Evolutionary conservation across 2,797 vertebrate genomes (phyloP), one percentile per base, ranked within the genome.

Genomic region (Taeniopygia guttata): DNA sequence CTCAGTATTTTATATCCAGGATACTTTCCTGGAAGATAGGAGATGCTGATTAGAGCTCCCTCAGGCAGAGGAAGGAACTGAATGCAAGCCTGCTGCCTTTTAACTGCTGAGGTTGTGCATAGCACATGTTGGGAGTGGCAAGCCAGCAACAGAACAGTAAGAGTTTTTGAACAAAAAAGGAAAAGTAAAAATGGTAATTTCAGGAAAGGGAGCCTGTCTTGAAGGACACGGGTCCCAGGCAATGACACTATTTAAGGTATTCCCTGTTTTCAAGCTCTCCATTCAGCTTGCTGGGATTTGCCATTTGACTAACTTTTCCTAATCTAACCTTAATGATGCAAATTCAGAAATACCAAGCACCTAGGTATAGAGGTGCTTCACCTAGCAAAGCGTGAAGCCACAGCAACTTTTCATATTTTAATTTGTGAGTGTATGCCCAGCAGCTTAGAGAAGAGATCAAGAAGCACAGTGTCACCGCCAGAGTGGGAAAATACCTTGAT

Each of bases 61-160:
- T 87, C 74, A 89, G 95, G 96, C 94, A 95, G 70, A 92, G 77
- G 81, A 96, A 96, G 92, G 48, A 94, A 88, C 22, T 17, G 54
- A 86, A 78, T 11, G 25, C 55, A 93, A 90, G 70, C 42, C 90
- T 73, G 21, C 26, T 96, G 70, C 18, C 67, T 93, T 85, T 79
- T 82, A 96, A 89, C 26, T 96, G 95, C 95, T 96, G 95, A 96
- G 81, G 67, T 70, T 92, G 84, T 70, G 48, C 95, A 96, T 96
- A 93, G 84, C 75, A 55, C 0, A 3, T 4, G 0, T 36, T 94
- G 94, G 95, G 96, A 95, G 94, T 82, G 96, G 84, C 92, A 79
- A 20, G 22, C 55, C 73, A 90, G 74, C 46, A 86, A 52, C 42
- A 75, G 26, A 88, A 67, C 56, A 84, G 46, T 25, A 58, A 32